Evolutionary conservation across 1,140 invertebrate genomes (phyloP).

Genomic region (Drosophila littoralis): DNA sequence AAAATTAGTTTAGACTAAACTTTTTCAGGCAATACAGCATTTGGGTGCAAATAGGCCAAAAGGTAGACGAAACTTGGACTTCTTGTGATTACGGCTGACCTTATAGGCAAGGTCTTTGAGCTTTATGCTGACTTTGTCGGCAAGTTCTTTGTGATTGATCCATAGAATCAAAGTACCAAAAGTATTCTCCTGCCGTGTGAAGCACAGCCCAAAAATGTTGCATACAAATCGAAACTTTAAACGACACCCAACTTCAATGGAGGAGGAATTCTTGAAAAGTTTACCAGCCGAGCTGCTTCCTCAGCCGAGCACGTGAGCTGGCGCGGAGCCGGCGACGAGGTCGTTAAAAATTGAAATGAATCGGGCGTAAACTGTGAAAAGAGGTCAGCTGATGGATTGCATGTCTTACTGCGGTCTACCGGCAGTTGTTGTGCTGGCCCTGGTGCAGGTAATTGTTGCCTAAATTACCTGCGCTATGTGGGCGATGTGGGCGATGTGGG

Average conservation of each 20-base stretch:
- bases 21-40: too few species aligned
- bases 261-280: conserved; percentile 51
- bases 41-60: too few species aligned
- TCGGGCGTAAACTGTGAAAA: conserved; percentile 67
- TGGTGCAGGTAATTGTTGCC: conserved; percentile 61
- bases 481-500: too few species aligned
- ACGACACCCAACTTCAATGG: conserved; percentile 41
- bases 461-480: conserved; percentile 58
- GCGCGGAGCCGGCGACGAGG: conserved; percentile 6
- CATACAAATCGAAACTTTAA: conserved; percentile 67
- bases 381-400: conserved; percentile 68
- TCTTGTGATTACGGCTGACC: not conserved
- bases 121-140: not conserved
- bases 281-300: conserved; percentile 15
- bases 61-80: too few species aligned
- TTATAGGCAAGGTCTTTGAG: not conserved
- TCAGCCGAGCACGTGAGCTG: too few species aligned
- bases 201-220: conserved; percentile 19
- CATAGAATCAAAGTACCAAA: conserved; percentile 24
- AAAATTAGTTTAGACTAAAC: not conserved
- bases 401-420: conserved; percentile 63
- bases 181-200: conserved; percentile 25
- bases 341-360: conserved; percentile 71
- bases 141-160: conserved; percentile 20
- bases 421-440: not conserved